Base-by-base conservation (phyloP, 2,113 vertebrate species). In the Cyanoderma ruficeps region DNA sequence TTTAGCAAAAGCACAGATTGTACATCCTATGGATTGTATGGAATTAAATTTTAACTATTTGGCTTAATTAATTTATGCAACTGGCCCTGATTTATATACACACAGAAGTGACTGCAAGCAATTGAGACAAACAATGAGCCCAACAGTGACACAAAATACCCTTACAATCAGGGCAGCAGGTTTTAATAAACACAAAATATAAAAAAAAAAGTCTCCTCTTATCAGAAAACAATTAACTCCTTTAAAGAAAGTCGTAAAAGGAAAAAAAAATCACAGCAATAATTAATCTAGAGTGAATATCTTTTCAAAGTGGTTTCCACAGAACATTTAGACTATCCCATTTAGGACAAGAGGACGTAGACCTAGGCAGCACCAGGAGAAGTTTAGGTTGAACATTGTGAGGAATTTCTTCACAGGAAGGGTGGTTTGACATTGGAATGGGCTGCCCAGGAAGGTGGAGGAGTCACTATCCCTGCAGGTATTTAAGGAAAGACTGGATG, bases 31-130 rank as follows among this genome's bases (percentile, higher is more conserved):
- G 39, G 74, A 69, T 77, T 61, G 24, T 25, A 86, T 9, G 5
- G 64, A 83, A 91, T 92, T 75, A 78, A 91, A 56, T 56, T 67
- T 70, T 81, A 87, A 94, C 49, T 56, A 52, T 91, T 84, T 71
- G 31, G 15, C 13, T 92, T 96, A 67, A 87, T 75, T 89, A 87
- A 93, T 96, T 96, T 78, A 57, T 87, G 60, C 70, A 80, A 37
- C 63, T 90, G 42, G 21, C 24, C 57, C 61, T 50, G 13, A 71
- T 57, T 28, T 44, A 46, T 50, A 47, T 20, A 52, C 1, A 1
- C 5, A 5, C 16, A 83, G 18, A 35, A 83, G 28, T 25, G 47
- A 74, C 56, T 90, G 72, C 35, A 57, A 80, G 30, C 16, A 75
- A 63, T 2, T 47, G 55, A 67, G 65, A 65, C 2, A 16, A 15